Evolutionary conservation across 2,113 vertebrate species (phyloP), one percentile per base, ranked within the genome.

Genomic region (Embiotoca jacksoni): DNA sequence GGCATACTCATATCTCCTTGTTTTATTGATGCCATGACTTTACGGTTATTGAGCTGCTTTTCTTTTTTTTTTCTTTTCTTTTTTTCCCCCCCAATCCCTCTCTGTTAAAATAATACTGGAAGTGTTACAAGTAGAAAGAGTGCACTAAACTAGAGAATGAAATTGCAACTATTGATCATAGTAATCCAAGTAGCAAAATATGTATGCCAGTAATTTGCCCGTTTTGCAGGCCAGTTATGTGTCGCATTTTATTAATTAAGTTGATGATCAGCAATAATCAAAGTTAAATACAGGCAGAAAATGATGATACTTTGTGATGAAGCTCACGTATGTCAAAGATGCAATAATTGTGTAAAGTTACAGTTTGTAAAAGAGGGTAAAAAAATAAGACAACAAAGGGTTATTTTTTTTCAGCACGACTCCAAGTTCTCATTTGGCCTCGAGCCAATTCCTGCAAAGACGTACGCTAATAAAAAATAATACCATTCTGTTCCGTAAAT

Each of bases 21-120:
- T 85, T 82, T 90, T 88, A 91, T 86, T 93, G 87, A 85, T 89
- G 84, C 56, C 65, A 52, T 37, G 79, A 83, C 86, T 90, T 64
- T 71, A 47, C 82, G 79, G 87, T 90, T 86, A 90, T 83, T 75
- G 78, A 85, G 68, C 23, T 70, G 49, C 8, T 56, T 55, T 37
- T 73, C 46, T 16, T 61, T 32, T 13, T 50, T 10, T 61, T 39
- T 47, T 15, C 7, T 64, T 69, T 72, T 47, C 10, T 1, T 14
- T 63, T 46, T 69, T 75, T 23, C 49, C 49, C 7, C 56, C 53
- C 64, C 74, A 75, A 85, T 90, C 60, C 68, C 64, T 37, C 64
- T 78, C 47, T 46, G 39, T 84, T 70, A 72, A 81, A 78, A 83
- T 76, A 71, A 71, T 33, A n/a, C 30, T 52, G 57, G 7, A 35